Conservation (phyloP, 2,113 vertebrate genomes). For the Tetrao urogallus region DNA sequence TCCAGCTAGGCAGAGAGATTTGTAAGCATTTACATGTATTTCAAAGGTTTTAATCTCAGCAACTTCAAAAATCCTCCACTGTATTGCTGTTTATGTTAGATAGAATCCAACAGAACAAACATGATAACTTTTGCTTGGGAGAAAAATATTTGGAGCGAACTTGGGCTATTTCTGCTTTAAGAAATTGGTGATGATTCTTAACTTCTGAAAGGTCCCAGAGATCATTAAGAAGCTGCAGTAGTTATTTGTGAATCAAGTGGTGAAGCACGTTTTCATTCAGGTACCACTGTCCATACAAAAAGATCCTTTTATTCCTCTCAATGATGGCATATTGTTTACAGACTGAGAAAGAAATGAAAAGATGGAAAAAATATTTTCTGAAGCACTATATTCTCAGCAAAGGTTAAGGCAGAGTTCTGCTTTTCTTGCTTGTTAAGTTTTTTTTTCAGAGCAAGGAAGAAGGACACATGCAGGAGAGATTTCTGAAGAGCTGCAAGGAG, state of each 20-base stretch:
- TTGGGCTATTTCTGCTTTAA: neutral
- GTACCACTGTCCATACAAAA: neutral
- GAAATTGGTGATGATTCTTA: fast-evolving
- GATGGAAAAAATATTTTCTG: neutral
- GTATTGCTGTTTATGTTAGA: neutral
- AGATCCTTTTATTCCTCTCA: neutral
- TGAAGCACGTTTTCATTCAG: neutral
- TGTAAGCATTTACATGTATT: neutral
- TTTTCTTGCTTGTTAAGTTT: neutral
- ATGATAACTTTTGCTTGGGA: neutral
- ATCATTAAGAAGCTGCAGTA: neutral
- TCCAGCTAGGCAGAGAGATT: neutral
- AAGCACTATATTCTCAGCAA: neutral
- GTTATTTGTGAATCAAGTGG: neutral
- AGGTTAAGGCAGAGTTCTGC: neutral
- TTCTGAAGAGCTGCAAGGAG: neutral
- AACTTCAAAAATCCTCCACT: neutral
- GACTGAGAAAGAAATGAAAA: neutral
- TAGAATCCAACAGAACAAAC: neutral
- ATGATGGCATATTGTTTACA: neutral
- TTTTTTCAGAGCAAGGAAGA: neutral
- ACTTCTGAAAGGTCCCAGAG: neutral
- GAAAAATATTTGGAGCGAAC: neutral
- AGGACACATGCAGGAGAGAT: neutral
- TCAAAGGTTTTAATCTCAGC: neutral